Evolutionary conservation across 1,140 invertebrate genomes (phyloP), one percentile per base, ranked within the genome.

Genomic region (Steinernema feltiae): DNA sequence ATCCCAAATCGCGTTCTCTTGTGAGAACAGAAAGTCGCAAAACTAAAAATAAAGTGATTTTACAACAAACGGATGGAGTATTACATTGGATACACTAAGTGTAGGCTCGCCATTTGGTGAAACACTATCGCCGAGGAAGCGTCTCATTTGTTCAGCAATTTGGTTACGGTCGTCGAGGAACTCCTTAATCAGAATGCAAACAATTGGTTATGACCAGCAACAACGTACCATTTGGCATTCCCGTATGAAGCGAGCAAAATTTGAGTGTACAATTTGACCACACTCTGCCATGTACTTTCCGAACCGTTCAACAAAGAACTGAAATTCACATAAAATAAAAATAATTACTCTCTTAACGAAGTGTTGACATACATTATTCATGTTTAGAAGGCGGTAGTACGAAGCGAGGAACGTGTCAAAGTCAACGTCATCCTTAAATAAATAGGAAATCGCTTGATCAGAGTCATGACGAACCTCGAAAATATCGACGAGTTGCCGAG

Each of bases 1-100:
- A 73, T 85, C 84, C 31, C 81, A 85, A 18, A 85, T 31, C 15
- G 80, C 81, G 71, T 85, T 85, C 31, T 85, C 84, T 7, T 71
- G 35, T 17, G 84, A 86, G 46, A 82, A 85, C 1, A 85, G 41
- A 48, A 76, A 85, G 53, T 85, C 84, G 63, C 80, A 69, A 70
- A 85, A 85, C 74, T 79, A 27, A 41, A 63, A 63, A 15, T 21
- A 7, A 63, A 7, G 3, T 63, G 15, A 27, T 63, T 63, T 41
- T 7, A 41, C 18, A 7, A 41, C 18, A 7, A 63, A 21, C 24
- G 2, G 12, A 63, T 21, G 24, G 7, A 3, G 7, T 63, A 7
- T 63, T 63, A 63, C 53, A 27, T 27, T 63, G 7, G 7, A 7
- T 3, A 63, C 24, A 27, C 12, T 63, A 3, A 63, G 24, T 3